Evolutionary conservation across 2,888 invertebrate genomes (phyloP).

Genomic region (Rhingia campestris): DNA sequence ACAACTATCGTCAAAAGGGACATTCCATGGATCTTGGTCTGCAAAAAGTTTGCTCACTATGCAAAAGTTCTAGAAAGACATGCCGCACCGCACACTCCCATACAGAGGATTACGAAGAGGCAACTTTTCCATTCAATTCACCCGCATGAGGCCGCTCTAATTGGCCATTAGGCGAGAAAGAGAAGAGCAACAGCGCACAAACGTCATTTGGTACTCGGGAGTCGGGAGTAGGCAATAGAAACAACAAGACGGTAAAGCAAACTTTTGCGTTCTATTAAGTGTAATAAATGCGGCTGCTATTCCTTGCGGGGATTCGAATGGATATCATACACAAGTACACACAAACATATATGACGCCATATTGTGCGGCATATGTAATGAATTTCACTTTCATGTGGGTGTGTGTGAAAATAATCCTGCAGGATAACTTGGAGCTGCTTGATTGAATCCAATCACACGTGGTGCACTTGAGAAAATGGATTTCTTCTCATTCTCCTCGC

Average conservation of each 20-base stretch:
- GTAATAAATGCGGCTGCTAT: conserved; percentile 56
- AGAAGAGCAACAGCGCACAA: conserved; percentile 46
- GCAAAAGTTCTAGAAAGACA: conserved; percentile 44
- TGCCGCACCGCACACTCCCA: conserved; percentile 24
- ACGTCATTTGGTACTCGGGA: neutral
- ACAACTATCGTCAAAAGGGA: conserved; percentile 11
- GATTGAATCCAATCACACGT: conserved; percentile 66
- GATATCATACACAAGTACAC: neutral
- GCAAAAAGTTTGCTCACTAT: conserved; percentile 37
- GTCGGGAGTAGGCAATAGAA: conserved; percentile 3
- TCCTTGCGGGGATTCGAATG: conserved; percentile 10
- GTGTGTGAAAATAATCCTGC: conserved; percentile 28
- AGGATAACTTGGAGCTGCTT: conserved; percentile 32
- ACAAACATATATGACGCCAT: neutral
- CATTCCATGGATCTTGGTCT: conserved; percentile 27
- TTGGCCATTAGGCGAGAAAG: conserved; percentile 64
- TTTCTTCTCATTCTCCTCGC: conserved; percentile 4
- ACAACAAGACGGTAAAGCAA: conserved; percentile 32
- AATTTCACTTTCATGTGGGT: conserved; percentile 31
- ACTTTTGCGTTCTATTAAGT: conserved; percentile 61
- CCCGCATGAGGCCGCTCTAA: conserved; percentile 63
- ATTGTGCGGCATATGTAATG: conserved; percentile 1
- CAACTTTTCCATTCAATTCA: conserved; percentile 60
- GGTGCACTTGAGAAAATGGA: conserved; percentile 50
- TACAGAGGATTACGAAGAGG: conserved; percentile 58